phyloP scores from a whole-genome alignment of 2,888 invertebrate genomes.

The Syritta pipiens region DNA sequence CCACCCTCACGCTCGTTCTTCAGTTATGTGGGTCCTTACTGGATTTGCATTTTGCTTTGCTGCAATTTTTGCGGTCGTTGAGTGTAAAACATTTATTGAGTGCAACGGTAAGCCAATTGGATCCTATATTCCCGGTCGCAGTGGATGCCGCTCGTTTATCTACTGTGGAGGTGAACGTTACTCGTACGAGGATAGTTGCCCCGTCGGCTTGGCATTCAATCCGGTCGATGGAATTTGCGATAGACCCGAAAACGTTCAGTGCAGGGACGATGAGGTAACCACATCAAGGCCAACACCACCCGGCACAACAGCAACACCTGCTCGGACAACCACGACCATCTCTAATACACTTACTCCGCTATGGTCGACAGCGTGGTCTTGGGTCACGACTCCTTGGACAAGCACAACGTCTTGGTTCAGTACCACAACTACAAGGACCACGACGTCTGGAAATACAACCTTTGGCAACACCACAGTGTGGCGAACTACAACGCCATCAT shows the following conservation, averaged over 20 bases:
- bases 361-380: background rate
- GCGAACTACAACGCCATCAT: too few relatives aligned
- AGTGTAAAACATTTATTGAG: constrained; percentile 14
- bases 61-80: background rate
- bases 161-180: background rate
- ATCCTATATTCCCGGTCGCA: background rate
- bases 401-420: too few relatives aligned
- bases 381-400: too few relatives aligned
- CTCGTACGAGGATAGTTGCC: constrained; percentile 35
- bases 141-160: constrained; percentile 11
- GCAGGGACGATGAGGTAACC: constrained; percentile 1
- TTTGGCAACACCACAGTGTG: too few relatives aligned
- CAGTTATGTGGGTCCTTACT: constrained; percentile 7
- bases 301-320: background rate
- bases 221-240: constrained; percentile 14
- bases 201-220: constrained; percentile 12
- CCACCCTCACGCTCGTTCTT: background rate
- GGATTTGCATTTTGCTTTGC: constrained; percentile 19
- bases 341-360: background rate
- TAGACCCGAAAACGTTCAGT: constrained; percentile 2
- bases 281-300: background rate
- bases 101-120: constrained; percentile 2
- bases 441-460: too few relatives aligned
- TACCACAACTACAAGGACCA: background rate
- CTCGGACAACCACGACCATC: background rate